Percentiles rank a stretch among this genome's conserved stretches.
phyloP scores from a whole-genome alignment of 2,797 vertebrate species.

The Silurus lanzhouensis region DNA sequence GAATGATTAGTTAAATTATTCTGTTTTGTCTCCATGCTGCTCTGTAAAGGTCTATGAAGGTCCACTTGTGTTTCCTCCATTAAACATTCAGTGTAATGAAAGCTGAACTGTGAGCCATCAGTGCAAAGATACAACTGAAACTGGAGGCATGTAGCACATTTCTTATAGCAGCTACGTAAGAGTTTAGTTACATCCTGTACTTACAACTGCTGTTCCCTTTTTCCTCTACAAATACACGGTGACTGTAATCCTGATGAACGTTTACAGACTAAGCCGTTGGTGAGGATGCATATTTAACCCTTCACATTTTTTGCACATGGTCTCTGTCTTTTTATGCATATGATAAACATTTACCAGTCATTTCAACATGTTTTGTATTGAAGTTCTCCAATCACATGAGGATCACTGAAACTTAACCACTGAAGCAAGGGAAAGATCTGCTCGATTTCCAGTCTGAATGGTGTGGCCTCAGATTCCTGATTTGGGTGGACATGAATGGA shows the following conservation, averaged over 20 bases:
- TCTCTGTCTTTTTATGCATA: neutral
- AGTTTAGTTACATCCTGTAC: neutral
- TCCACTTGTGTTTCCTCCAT: neutral
- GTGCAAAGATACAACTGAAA: neutral
- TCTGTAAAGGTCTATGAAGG: neutral
- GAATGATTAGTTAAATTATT: neutral
- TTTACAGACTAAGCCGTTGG: no score
- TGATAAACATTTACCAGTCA: neutral
- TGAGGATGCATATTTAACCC: neutral
- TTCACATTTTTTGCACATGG: slow-evolving; percentile 6
- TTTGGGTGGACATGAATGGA: no score
- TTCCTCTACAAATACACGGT: neutral
- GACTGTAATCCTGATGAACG: neutral
- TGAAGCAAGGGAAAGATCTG: neutral
- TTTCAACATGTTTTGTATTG: neutral
- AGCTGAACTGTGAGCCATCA: neutral
- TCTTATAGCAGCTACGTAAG: neutral
- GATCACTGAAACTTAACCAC: neutral
- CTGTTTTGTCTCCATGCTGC: neutral
- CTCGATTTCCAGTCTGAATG: neutral
- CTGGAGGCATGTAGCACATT: neutral
- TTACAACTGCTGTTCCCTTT: neutral
- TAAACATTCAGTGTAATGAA: neutral
- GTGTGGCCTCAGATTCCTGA: neutral
- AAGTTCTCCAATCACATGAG: neutral